Evolutionary conservation across 1,140 invertebrate species (phyloP), one percentile per base, ranked within the genome.

Genomic region (Elysia chlorotica): DNA sequence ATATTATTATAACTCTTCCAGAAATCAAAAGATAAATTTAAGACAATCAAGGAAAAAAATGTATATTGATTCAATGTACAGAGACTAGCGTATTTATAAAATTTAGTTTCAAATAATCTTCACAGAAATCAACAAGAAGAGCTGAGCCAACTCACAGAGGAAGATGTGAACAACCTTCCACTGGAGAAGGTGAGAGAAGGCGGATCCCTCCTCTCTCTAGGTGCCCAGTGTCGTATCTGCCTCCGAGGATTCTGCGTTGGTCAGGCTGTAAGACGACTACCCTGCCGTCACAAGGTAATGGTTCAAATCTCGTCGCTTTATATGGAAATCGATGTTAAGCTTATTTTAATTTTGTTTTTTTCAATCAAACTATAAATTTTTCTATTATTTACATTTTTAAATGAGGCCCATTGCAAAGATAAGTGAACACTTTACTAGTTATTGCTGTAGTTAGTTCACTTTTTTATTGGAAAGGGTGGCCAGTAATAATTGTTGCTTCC

Each of bases 221-320:
- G 86, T 0, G 74, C 81, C 3, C 86, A 87, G 75, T 87, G 86
- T 74, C 73, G 85, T 25, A 77, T 87, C 10, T 87, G 86, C 79
- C 78, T 87, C 0, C 73, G 82, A 35, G 77, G 71, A 23, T 88
- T 82, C 73, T 71, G 80, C 38, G 38, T 78, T 25, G 83, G 82
- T 21, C 82, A 87, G 59, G 75, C 76, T 53, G 79, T 87, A n/a
- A 73, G 85, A 36, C 83, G 78, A 68, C 71, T 88, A 41, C 87
- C 87, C n/a, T 87, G 86, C 69, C 78, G 82, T 74, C 86, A 87
- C 63, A 85, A 84, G 83, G 84, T 86, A 70, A 21, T 38, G 3
- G 10, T 14, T 10, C 61, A 10, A 59, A 59, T 25, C 25, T 6
- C 10, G 14, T 21, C 10, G 14, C 14, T 25, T 59, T 10, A 6